Evolutionary conservation across 2,797 vertebrate species (phyloP).

Genomic region (Sebastes taczanowskii): DNA sequence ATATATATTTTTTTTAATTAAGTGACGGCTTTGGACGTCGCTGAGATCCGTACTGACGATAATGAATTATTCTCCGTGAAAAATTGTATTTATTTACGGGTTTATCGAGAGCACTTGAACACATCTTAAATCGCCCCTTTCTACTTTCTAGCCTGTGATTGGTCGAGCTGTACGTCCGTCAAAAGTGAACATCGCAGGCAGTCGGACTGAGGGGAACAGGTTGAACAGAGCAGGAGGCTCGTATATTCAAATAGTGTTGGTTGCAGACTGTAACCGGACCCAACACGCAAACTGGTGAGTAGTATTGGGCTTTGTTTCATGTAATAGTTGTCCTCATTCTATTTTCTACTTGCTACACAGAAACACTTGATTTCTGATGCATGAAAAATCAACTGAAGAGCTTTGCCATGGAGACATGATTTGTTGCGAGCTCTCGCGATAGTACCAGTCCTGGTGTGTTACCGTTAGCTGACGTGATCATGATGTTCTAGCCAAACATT

Average conservation of each 20-base stretch:
- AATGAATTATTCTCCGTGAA: background rate
- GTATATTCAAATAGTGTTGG: conserved; percentile 36
- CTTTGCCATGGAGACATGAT: conserved; percentile 23
- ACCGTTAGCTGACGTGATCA: conserved; percentile 37
- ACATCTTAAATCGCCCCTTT: background rate
- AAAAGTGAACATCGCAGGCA: background rate
- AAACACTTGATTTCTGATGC: background rate
- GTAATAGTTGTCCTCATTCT: too few species aligned
- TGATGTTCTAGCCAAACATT: background rate
- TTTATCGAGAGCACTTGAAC: conserved; percentile 1
- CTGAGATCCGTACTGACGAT: background rate
- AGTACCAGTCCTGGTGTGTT: conserved; percentile 25
- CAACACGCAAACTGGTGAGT: conserved; percentile 76
- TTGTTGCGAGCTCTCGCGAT: conserved; percentile 52
- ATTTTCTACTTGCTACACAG: background rate
- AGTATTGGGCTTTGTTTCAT: background rate
- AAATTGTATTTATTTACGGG: rapidly evolving
- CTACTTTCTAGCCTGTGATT: conserved; percentile 41
- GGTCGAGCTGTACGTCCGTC: conserved; percentile 43
- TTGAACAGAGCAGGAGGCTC: conserved; percentile 42
- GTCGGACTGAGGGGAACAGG: conserved; percentile 52
- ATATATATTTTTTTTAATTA: background rate
- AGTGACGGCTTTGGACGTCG: background rate
- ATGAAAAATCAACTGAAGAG: conserved; percentile 19
- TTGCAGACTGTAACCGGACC: conserved; percentile 61